Percentiles rank a stretch among this genome's conserved stretches.
phyloP scores from a whole-genome alignment of 1,140 invertebrate species.

The Saccostrea glomerata region DNA sequence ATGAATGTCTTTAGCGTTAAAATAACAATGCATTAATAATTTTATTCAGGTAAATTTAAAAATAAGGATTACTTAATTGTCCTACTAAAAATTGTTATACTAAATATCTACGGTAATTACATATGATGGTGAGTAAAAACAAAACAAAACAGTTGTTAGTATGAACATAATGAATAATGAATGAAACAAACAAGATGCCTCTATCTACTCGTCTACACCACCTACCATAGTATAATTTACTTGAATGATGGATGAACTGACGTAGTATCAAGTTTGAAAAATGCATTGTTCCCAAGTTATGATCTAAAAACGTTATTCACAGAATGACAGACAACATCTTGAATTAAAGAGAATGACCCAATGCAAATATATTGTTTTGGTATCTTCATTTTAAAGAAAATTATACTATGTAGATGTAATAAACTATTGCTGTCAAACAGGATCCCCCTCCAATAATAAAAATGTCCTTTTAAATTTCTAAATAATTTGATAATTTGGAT shows the following conservation, averaged over 20 bases:
- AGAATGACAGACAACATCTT: constrained; percentile 8
- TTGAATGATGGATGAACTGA: constrained; percentile 14
- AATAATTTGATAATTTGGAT: not conserved
- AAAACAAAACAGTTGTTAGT: constrained; percentile 4
- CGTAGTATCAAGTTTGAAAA: constrained; percentile 16
- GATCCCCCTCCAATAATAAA: not conserved
- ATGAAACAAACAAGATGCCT: constrained; percentile 10
- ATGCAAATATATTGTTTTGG: constrained; percentile 9
- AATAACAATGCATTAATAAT: not conserved
- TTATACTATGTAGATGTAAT: constrained; percentile 6
- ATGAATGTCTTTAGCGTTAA: not conserved
- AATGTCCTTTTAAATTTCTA: not conserved
- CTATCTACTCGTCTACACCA: not conserved
- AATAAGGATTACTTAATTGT: not conserved
- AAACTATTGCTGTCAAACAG: constrained; percentile 3
- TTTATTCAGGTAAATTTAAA: constrained; percentile 7
- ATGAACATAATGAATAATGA: constrained; percentile 15
- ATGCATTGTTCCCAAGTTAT: not conserved
- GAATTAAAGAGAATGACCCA: not conserved
- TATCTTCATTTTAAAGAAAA: constrained; percentile 7
- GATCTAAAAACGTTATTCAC: not conserved
- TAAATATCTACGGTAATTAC: not conserved
- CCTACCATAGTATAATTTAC: not conserved
- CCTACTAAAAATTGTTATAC: not conserved
- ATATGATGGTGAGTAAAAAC: constrained; percentile 2